These are phyloP conservation scores for Pardalotus punctatus DNA, from an alignment of 2,113 vertebrate species.

Conservation along the genomic window DNA sequence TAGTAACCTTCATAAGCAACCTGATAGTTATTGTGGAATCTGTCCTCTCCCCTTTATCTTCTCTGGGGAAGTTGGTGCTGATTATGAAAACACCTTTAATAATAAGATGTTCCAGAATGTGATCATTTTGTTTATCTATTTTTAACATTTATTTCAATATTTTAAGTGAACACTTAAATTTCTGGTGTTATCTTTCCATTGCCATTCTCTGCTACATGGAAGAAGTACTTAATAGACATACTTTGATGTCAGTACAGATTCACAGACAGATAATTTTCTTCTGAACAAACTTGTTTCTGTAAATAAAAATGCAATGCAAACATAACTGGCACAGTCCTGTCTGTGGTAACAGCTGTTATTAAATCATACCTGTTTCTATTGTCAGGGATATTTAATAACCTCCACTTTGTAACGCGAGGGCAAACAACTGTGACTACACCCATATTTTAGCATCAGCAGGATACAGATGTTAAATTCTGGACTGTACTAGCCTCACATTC, in stretches of 20 bases:
- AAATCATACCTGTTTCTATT: constrained; percentile 33
- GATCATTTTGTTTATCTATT: background rate
- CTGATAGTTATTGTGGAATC: background rate
- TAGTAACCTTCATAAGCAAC: constrained; percentile 20
- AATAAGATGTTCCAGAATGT: background rate
- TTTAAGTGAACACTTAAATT: background rate
- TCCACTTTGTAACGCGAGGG: background rate
- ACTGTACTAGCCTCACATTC: background rate
- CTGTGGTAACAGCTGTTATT: constrained; percentile 34
- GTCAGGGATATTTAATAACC: constrained; percentile 30
- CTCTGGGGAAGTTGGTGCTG: background rate
- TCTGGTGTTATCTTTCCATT: background rate
- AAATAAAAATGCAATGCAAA: constrained; percentile 27
- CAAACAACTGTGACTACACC: constrained; percentile 13
- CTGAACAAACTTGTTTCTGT: constrained; percentile 44
- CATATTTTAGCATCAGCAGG: constrained; percentile 18
- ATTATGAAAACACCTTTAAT: background rate
- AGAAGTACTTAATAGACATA: background rate
- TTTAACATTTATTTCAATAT: background rate
- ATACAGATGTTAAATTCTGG: constrained; percentile 13
- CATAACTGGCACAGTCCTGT: background rate
- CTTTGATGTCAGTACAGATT: constrained; percentile 27
- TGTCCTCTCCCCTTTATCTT: background rate
- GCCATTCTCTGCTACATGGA: background rate
- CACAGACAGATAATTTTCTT: constrained; percentile 30